Conservation (phyloP, 2,888 invertebrate species). For the Eilema sororculum region DNA sequence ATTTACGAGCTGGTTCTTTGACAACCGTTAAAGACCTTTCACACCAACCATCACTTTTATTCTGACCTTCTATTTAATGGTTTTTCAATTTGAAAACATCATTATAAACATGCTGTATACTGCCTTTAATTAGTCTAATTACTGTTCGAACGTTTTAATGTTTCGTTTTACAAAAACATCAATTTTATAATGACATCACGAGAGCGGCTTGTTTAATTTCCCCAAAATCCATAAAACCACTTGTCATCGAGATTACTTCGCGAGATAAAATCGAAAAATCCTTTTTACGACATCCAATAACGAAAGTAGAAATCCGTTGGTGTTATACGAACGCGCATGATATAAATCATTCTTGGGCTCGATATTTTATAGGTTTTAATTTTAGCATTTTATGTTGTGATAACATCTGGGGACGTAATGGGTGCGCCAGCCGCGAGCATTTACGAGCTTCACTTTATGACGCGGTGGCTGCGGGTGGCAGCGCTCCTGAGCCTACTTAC, state of each 20-base stretch:
- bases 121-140: slow-evolving; percentile 18
- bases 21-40: neutral
- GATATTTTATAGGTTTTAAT: slow-evolving; percentile 82
- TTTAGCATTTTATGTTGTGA: slow-evolving; percentile 81
- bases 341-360: slow-evolving; percentile 74
- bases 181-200: slow-evolving; percentile 30
- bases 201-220: slow-evolving; percentile 38
- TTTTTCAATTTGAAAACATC: slow-evolving; percentile 2
- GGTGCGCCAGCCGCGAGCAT: slow-evolving; percentile 61
- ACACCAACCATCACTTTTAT: neutral
- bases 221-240: slow-evolving; percentile 42
- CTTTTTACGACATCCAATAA: slow-evolving; percentile 69
- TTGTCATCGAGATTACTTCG: slow-evolving; percentile 43
- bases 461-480: slow-evolving; percentile 16
- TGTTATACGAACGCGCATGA: slow-evolving; percentile 60
- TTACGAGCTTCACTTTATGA: slow-evolving; percentile 75
- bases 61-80: too few species aligned
- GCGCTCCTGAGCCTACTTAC: slow-evolving; percentile 47
- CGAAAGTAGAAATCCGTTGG: slow-evolving; percentile 65
- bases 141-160: slow-evolving; percentile 8
- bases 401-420: slow-evolving; percentile 79
- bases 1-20: neutral
- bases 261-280: slow-evolving; percentile 55
- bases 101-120: neutral
- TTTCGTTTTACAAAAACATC: slow-evolving; percentile 13